phyloP scores from a whole-genome alignment of 2,113 vertebrate species.

The Morone saxatilis region DNA sequence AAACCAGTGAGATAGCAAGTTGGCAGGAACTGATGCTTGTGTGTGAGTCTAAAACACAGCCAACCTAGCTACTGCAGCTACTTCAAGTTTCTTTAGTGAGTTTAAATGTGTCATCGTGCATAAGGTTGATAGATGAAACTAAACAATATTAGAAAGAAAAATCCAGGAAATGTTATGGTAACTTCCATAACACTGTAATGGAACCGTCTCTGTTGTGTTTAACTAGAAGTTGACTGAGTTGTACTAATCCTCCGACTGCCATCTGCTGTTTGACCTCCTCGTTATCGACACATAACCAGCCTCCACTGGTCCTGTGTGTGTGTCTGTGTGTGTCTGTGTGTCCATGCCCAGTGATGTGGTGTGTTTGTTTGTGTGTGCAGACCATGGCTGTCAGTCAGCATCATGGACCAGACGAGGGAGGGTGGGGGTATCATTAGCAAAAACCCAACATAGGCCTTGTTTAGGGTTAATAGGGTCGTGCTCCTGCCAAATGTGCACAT shows the following conservation, averaged over 20 bases:
- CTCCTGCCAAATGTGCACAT: slow-evolving; percentile 83
- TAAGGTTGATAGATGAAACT: neutral
- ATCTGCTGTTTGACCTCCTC: slow-evolving; percentile 83
- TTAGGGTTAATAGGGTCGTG: slow-evolving; percentile 86
- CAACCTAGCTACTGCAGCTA: neutral
- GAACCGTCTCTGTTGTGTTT: slow-evolving; percentile 29
- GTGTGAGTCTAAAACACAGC: neutral
- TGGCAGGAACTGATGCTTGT: neutral
- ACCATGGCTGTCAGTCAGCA: slow-evolving; percentile 65
- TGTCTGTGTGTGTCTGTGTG: slow-evolving; percentile 60
- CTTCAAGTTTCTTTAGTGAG: neutral
- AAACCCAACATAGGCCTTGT: slow-evolving; percentile 70
- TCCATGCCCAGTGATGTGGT: slow-evolving; percentile 46
- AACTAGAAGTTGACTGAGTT: slow-evolving; percentile 68
- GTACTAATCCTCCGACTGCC: slow-evolving; percentile 63
- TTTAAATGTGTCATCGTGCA: neutral
- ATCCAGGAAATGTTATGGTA: neutral
- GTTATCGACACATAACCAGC: slow-evolving; percentile 60
- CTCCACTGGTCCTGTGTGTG: slow-evolving; percentile 52
- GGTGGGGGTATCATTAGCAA: slow-evolving; percentile 61
- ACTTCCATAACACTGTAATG: slow-evolving; percentile 1
- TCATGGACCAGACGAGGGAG: slow-evolving; percentile 56
- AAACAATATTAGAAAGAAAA: neutral
- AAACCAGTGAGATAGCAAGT: neutral
- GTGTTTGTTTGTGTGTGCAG: slow-evolving; percentile 76